phyloP scores from a whole-genome alignment of 2,888 invertebrate species.

The Harpalus rufipes region DNA sequence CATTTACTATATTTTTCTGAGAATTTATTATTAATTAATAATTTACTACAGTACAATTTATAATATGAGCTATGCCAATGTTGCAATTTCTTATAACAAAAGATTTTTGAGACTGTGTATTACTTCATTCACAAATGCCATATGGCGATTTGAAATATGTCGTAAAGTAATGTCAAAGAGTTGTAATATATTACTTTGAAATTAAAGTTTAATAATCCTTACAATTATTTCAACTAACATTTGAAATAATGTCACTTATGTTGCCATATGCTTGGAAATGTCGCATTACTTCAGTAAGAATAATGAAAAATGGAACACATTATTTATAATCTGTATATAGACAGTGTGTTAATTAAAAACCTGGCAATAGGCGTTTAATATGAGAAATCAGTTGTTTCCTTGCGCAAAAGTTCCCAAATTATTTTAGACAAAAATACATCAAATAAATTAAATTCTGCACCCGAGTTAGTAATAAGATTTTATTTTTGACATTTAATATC shows the following conservation, averaged over 20 bases:
- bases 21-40: too few species aligned
- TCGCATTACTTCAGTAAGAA: not conserved
- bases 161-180: not conserved
- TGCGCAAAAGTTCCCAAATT: too few species aligned
- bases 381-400: too few species aligned
- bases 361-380: too few species aligned
- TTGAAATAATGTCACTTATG: not conserved
- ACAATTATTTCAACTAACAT: not conserved
- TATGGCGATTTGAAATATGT: not conserved
- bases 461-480: too few species aligned
- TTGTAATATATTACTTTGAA: not conserved
- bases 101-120: not conserved
- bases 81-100: not conserved
- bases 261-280: not conserved
- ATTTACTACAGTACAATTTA: not conserved
- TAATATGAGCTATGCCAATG: not conserved
- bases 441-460: too few species aligned
- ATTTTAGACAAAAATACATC: too few species aligned
- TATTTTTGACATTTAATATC: too few species aligned
- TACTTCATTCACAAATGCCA: not conserved
- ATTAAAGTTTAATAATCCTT: not conserved
- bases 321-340: too few species aligned
- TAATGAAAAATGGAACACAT: too few species aligned
- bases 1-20: too few species aligned
- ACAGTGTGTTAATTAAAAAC: too few species aligned